Conservation (phyloP, 2,113 vertebrate species). For the Carollia perspicillata region DNA sequence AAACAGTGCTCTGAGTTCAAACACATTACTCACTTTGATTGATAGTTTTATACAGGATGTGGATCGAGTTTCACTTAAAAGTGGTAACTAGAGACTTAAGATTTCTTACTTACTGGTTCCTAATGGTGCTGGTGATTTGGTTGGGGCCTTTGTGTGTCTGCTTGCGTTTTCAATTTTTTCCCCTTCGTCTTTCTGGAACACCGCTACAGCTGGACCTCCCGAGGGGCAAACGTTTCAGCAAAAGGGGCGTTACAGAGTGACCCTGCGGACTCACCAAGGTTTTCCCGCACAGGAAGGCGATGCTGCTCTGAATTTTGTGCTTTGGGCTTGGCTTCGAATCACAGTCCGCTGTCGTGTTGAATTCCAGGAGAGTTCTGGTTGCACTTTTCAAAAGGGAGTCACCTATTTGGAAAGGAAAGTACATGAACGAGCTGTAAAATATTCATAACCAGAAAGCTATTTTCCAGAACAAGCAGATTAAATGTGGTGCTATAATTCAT, state of each 20-base stretch:
- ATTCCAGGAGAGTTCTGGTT: conserved; percentile 84
- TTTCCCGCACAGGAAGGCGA: conserved; percentile 94
- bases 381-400: conserved; percentile 77
- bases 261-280: conserved; percentile 88
- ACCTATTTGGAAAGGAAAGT: conserved; percentile 79
- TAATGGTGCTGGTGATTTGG: not conserved
- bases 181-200: not conserved
- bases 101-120: not conserved
- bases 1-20: not conserved
- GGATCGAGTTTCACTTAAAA: not conserved
- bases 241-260: not conserved
- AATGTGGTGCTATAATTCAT: not conserved
- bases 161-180: not conserved
- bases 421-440: not conserved
- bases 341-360: conserved; percentile 82
- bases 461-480: not conserved
- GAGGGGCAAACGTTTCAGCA: not conserved
- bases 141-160: not conserved
- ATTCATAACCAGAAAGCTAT: not conserved
- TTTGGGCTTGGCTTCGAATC: not conserved
- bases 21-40: not conserved
- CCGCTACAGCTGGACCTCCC: not conserved
- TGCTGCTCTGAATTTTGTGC: conserved; percentile 87
- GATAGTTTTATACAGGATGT: not conserved
- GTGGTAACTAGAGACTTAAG: not conserved